Evolutionary conservation across 2,888 invertebrate genomes (phyloP).

Genomic region (Dioctria rufipes): DNA sequence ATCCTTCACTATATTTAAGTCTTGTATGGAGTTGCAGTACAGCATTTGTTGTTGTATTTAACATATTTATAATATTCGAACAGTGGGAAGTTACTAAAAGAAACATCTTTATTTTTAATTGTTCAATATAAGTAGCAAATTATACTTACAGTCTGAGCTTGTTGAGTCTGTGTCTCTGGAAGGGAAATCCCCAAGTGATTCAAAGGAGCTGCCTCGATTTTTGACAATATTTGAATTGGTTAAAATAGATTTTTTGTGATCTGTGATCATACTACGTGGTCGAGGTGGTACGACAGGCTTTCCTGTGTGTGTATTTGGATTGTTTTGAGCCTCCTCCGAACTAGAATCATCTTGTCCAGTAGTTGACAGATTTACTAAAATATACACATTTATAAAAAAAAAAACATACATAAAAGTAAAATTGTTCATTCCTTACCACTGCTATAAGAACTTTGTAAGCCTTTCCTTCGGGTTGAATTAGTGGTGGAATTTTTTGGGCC

Average conservation of each 20-base stretch:
- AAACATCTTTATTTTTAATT: not conserved
- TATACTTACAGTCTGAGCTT: constrained; percentile 73
- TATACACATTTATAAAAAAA: constrained; percentile 35
- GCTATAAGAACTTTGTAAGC: constrained; percentile 78
- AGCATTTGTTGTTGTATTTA: constrained; percentile 70
- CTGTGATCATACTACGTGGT: constrained; percentile 78
- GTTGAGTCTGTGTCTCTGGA: constrained; percentile 72
- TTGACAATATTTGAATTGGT: constrained; percentile 65
- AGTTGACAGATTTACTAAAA: constrained; percentile 78
- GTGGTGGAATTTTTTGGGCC: constrained; percentile 67
- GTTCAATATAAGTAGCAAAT: not conserved
- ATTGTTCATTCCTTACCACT: constrained; percentile 73
- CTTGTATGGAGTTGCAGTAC: constrained; percentile 71
- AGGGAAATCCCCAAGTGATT: constrained; percentile 68
- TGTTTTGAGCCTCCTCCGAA: constrained; percentile 78
- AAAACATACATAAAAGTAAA: constrained; percentile 36
- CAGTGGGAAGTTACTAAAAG: constrained; percentile 76
- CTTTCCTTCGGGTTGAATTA: constrained; percentile 72
- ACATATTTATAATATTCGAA: constrained; percentile 75
- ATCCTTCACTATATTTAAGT: constrained; percentile 68
- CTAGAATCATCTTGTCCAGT: constrained; percentile 87
- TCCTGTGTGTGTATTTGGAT: constrained; percentile 65
- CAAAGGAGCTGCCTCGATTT: constrained; percentile 64
- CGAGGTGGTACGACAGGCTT: constrained; percentile 78
- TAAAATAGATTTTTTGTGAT: constrained; percentile 71